Evolutionary conservation across 2,888 invertebrate genomes (phyloP).

Genomic region (Orchesellides sinensis): DNA sequence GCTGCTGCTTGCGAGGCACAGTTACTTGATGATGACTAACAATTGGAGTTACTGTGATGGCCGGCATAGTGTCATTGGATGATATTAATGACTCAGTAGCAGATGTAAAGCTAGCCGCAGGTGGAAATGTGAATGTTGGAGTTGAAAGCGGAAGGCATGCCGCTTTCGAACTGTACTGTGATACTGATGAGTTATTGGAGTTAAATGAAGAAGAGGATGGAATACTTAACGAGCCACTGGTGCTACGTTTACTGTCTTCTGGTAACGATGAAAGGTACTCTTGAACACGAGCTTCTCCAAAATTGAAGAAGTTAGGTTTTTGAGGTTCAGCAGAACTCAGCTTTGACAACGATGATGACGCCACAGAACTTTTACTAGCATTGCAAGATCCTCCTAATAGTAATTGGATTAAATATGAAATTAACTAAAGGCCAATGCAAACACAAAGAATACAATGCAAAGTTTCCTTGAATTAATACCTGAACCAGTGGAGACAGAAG

Average conservation of each 20-base stretch:
- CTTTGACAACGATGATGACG: slow-evolving; percentile 72
- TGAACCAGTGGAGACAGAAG: slow-evolving; percentile 77
- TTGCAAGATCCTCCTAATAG: slow-evolving; percentile 73
- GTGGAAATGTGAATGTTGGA: slow-evolving; percentile 57
- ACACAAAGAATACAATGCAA: slow-evolving; percentile 1
- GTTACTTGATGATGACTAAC: slow-evolving; percentile 42
- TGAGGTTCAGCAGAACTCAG: slow-evolving; percentile 70
- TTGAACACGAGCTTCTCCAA: slow-evolving; percentile 78
- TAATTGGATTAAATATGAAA: neutral
- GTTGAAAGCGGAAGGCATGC: slow-evolving; percentile 54
- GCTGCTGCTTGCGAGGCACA: slow-evolving; percentile 29
- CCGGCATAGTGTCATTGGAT: slow-evolving; percentile 44
- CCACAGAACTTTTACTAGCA: slow-evolving; percentile 68
- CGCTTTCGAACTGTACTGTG: slow-evolving; percentile 52
- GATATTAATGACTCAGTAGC: slow-evolving; percentile 15
- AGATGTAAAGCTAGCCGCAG: slow-evolving; percentile 33
- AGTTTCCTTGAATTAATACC: slow-evolving; percentile 25
- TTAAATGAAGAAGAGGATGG: slow-evolving; percentile 61
- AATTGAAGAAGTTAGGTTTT: slow-evolving; percentile 77
- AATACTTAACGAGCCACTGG: slow-evolving; percentile 64
- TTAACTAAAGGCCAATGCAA: slow-evolving; percentile 9
- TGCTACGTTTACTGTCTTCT: slow-evolving; percentile 76
- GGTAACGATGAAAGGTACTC: slow-evolving; percentile 79
- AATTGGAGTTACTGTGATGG: slow-evolving; percentile 52
- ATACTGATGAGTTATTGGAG: slow-evolving; percentile 46